Percentiles rank a stretch among this genome's conserved stretches.
phyloP scores from a whole-genome alignment of 2,113 vertebrate species.

The Tympanuchus pallidicinctus region DNA sequence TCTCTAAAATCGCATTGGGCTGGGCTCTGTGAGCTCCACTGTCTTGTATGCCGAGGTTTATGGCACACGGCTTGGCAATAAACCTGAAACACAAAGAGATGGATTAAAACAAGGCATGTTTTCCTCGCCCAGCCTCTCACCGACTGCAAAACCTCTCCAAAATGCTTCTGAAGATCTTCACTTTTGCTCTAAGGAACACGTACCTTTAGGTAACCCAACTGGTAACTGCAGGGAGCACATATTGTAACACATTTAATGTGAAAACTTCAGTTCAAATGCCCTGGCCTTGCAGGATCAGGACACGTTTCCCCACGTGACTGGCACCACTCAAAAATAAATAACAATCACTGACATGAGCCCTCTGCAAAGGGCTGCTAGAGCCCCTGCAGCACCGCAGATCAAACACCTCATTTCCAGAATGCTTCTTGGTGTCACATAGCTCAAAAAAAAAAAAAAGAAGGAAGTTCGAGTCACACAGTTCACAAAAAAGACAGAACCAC shows the following conservation, averaged over 20 bases:
- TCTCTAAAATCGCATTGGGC: slow-evolving; percentile 92
- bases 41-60: slow-evolving; percentile 84
- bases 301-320: background rate
- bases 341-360: background rate
- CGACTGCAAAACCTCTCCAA: background rate
- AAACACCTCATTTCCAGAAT: background rate
- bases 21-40: slow-evolving; percentile 82
- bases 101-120: background rate
- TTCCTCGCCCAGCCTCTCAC: background rate
- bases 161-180: background rate
- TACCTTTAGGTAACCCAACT: background rate
- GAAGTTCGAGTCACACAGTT: background rate
- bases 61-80: slow-evolving; percentile 89
- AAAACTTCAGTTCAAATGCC: background rate
- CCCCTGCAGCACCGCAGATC: background rate
- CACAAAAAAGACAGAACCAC: background rate
- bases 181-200: background rate
- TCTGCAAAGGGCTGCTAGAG: background rate
- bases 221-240: background rate
- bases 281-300: background rate
- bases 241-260: background rate
- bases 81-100: slow-evolving; percentile 79
- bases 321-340: background rate
- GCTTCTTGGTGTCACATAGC: background rate
- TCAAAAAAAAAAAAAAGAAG: background rate